These are phyloP conservation scores for Botia almorhae DNA, from an alignment of 2,797 vertebrate species.

Conservation along the genomic window DNA sequence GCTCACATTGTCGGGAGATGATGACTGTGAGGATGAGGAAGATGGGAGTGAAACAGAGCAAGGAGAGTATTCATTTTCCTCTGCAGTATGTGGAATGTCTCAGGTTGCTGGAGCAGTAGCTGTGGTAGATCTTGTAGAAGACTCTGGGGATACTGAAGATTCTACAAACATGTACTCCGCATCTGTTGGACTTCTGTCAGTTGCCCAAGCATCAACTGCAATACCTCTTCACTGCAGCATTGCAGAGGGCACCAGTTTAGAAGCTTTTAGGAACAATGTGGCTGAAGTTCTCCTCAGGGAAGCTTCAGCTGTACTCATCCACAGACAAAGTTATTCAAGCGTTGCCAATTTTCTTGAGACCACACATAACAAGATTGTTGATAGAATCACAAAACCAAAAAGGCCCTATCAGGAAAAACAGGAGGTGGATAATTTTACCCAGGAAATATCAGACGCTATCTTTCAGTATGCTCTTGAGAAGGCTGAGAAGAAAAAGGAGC, in stretches of 20 bases:
- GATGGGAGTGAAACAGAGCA: constrained; percentile 60
- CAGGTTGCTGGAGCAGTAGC: constrained; percentile 91
- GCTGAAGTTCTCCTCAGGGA: constrained; percentile 88
- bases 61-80: constrained; percentile 85
- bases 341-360: constrained; percentile 86
- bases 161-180: constrained; percentile 72
- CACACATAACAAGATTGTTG: constrained; percentile 84
- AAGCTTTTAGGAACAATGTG: constrained; percentile 83
- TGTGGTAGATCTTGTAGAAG: constrained; percentile 83
- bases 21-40: constrained; percentile 60
- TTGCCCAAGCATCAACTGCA: constrained; percentile 82
- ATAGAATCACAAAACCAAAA: constrained; percentile 81
- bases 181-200: constrained; percentile 80
- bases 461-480: constrained; percentile 89
- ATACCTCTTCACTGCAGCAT: constrained; percentile 81
- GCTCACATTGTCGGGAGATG: constrained; percentile 70
- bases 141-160: constrained; percentile 61
- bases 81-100: constrained; percentile 90
- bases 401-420: constrained; percentile 75
- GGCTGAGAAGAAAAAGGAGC: constrained; percentile 80
- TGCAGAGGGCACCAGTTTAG: constrained; percentile 79
- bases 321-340: constrained; percentile 81
- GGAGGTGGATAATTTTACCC: constrained; percentile 83
- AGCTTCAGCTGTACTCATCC: constrained; percentile 82
- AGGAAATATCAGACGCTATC: constrained; percentile 86